Percentiles rank a stretch among this genome's conserved stretches.
phyloP scores from a whole-genome alignment of 2,797 vertebrate species.

The Sebastes taczanowskii region DNA sequence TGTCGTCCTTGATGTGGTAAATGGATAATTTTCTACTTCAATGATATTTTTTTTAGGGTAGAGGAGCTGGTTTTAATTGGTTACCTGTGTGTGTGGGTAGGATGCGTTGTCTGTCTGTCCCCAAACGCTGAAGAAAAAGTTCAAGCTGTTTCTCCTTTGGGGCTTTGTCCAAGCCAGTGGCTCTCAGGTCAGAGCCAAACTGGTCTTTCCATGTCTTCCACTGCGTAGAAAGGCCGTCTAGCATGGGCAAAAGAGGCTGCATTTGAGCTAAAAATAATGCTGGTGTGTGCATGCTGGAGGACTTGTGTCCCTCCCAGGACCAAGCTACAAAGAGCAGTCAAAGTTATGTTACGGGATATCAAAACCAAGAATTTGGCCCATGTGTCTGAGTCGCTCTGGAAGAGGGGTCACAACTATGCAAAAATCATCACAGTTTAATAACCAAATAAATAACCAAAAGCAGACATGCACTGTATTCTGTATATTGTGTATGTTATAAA shows the following conservation, averaged over 20 bases:
- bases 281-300: slow-evolving; percentile 29
- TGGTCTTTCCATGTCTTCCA: slow-evolving; percentile 79
- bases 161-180: slow-evolving; percentile 78
- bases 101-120: slow-evolving; percentile 73
- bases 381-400: background rate
- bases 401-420: slow-evolving; percentile 6
- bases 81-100: slow-evolving; percentile 73
- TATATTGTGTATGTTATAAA: background rate
- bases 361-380: background rate
- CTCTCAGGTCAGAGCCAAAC: slow-evolving; percentile 76
- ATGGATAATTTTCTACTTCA: background rate
- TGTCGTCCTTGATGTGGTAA: background rate
- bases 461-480: background rate
- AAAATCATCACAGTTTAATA: background rate
- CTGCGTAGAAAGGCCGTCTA: slow-evolving; percentile 68
- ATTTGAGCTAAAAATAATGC: slow-evolving; percentile 62
- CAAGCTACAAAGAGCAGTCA: slow-evolving; percentile 14
- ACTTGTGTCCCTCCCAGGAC: slow-evolving; percentile 6
- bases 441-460: background rate
- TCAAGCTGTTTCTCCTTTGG: slow-evolving; percentile 80
- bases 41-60: slow-evolving; percentile 1
- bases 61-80: slow-evolving; percentile 24
- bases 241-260: slow-evolving; percentile 69
- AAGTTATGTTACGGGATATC: slow-evolving; percentile 4
- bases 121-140: slow-evolving; percentile 76